Evolutionary conservation across 2,797 vertebrate genomes (phyloP), one percentile per base, ranked within the genome.

Genomic region (Neosilurus mollespiculum): DNA sequence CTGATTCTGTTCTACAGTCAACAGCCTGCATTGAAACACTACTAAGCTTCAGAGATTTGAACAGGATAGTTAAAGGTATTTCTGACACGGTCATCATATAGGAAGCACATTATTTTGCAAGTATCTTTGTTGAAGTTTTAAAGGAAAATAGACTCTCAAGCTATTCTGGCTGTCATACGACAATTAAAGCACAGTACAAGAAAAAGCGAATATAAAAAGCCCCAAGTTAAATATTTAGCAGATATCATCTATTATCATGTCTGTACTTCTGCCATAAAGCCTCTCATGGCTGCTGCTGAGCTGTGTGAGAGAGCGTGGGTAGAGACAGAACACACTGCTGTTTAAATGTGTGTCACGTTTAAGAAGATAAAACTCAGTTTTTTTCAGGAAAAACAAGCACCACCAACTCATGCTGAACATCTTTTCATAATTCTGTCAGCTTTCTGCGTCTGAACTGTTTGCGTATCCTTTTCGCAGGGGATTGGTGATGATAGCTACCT

Each of bases 401-500:
- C 81, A 70, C 51, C 64, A 85, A 69, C 80, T 85, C 82, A 75
- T 73, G 49, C 84, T 30, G 53, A 88, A 75, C 87, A 88, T 82
- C 53, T 72, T 16, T 78, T 78, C 66, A 75, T 81, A 83, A 78
- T 83, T 88, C 79, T 92, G 70, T 66, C 10, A 89, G 18, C 79
- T 75, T 78, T 59, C 22, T 82, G 37, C 24, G 53, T 82, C 78
- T 86, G 64, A 84, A 78, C 87, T n/a, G 73, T 82, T 81, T 79
- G 0, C 16, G 5, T 56, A 61, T 81, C 62, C 67, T 86, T 53
- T 88, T 83, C 92, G 88, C 90, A 95, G 95, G 93, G 93, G 85
- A 93, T 93, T 86, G 88, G 93, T 72, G 93, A 95, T 88, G 95
- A 95, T 91, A 94, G 92, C 81, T 95, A 95, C 88, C 89, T 95